Percentiles rank a stretch among this genome's conserved stretches.
phyloP scores from a whole-genome alignment of 1,140 invertebrate genomes.

The Trichonephila clavipes region DNA sequence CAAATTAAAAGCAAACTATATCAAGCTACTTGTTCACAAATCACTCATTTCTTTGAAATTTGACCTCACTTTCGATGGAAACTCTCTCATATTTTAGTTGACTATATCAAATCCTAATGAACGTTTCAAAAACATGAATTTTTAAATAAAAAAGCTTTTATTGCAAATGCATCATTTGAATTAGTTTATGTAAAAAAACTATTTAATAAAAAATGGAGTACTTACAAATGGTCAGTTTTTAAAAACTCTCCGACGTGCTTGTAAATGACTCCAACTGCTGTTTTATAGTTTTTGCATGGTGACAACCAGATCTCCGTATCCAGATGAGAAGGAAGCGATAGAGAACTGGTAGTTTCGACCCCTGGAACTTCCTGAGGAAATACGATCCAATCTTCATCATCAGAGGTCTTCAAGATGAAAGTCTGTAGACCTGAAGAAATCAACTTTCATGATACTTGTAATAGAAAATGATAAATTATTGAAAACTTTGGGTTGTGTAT shows the following conservation, averaged over 20 bases:
- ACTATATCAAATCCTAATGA: too few species aligned
- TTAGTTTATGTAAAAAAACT: not conserved
- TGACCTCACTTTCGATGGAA: too few species aligned
- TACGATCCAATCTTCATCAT: not conserved
- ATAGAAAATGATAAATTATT: too few species aligned
- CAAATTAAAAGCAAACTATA: not conserved
- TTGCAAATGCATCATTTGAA: too few species aligned
- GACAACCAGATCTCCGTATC: not conserved
- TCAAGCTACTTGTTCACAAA: too few species aligned
- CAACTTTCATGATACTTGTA: too few species aligned
- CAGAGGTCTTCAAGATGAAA: slow-evolving; percentile 35
- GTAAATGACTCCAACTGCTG: slow-evolving; percentile 54
- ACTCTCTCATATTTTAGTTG: too few species aligned
- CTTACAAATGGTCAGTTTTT: slow-evolving; percentile 48
- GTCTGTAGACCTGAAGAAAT: slow-evolving; percentile 1
- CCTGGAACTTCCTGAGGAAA: slow-evolving; percentile 42
- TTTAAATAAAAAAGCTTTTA: too few species aligned
- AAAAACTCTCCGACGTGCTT: slow-evolving; percentile 61
- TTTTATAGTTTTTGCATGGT: slow-evolving; percentile 36
- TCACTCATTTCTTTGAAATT: too few species aligned
- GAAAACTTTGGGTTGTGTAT: too few species aligned
- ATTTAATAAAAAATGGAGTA: not conserved
- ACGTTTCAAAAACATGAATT: too few species aligned
- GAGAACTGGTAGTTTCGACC: slow-evolving; percentile 20
- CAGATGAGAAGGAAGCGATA: slow-evolving; percentile 20